A percentile compares a stretch with the other conserved stretches of the same genome.
These are phyloP conservation scores for Diachasma alloeum DNA, from an alignment of 1,140 invertebrate species.

Conservation along the genomic window DNA sequence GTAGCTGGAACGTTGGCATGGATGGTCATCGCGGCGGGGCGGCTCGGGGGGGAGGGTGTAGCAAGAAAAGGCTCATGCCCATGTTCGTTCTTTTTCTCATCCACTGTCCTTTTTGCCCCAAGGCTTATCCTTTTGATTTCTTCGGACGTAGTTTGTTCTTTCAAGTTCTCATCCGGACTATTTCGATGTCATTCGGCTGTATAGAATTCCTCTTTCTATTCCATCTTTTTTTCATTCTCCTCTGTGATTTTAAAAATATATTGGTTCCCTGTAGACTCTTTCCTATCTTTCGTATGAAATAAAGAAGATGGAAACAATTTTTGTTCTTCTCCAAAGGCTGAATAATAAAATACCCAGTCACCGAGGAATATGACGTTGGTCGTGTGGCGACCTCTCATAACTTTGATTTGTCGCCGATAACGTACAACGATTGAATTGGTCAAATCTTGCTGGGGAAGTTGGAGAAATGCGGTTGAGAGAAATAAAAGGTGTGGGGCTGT, in stretches of 20 bases:
- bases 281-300: not conserved
- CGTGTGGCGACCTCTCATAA: constrained; percentile 23
- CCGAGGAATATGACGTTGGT: constrained; percentile 29
- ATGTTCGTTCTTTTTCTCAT: not conserved
- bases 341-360: constrained; percentile 7
- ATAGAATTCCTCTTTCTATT: not conserved
- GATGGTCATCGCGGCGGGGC: not conserved
- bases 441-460: constrained; percentile 17
- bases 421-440: constrained; percentile 22
- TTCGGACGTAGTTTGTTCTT: constrained; percentile 5
- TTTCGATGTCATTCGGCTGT: not conserved
- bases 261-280: not conserved
- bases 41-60: not conserved
- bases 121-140: not conserved
- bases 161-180: not conserved
- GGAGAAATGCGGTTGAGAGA: not conserved
- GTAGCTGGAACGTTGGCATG: not conserved
- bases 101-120: not conserved
- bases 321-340: constrained; percentile 17
- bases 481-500: not conserved
- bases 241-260: not conserved
- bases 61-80: not conserved
- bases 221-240: not conserved
- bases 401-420: constrained; percentile 36
- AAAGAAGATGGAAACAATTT: constrained; percentile 3